Percentiles rank a stretch among this genome's conserved stretches.
phyloP scores from a whole-genome alignment of 2,113 vertebrate species.

The Stigmatopora nigra region DNA sequence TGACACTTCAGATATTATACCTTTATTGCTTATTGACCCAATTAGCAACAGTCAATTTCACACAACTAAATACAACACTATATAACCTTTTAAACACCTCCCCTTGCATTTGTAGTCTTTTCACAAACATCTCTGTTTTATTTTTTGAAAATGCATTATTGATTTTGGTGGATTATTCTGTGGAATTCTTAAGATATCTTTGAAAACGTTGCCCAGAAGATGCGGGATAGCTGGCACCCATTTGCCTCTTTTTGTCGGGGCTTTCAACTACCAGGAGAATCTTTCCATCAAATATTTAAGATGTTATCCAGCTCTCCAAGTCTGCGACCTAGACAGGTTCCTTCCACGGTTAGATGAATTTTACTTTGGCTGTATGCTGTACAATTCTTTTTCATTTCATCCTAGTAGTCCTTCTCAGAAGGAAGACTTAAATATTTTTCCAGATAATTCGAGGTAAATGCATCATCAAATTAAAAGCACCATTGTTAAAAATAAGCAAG shows the following conservation, averaged over 20 bases:
- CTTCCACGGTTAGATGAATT: constrained; percentile 13
- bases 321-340: constrained; percentile 43
- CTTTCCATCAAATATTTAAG: constrained; percentile 75
- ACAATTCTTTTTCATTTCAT: background rate
- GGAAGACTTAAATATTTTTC: background rate
- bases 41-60: background rate
- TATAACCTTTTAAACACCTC: background rate
- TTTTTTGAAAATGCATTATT: background rate
- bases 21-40: background rate
- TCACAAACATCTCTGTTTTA: background rate
- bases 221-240: constrained; percentile 9
- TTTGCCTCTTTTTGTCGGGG: constrained; percentile 2
- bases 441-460: background rate
- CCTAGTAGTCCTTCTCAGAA: background rate
- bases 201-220: constrained; percentile 55
- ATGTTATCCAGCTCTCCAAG: constrained; percentile 62
- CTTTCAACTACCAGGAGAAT: constrained; percentile 55
- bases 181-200: constrained; percentile 53
- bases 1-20: no score
- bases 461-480: background rate
- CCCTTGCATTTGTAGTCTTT: background rate
- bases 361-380: constrained; percentile 7
- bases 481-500: no score
- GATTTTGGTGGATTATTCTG: background rate
- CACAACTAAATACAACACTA: background rate